Percentiles rank a stretch among this genome's conserved stretches.
Evolutionary conservation across 2,888 invertebrate genomes (phyloP).

Genomic region (Troglohyphantes excavatus): DNA sequence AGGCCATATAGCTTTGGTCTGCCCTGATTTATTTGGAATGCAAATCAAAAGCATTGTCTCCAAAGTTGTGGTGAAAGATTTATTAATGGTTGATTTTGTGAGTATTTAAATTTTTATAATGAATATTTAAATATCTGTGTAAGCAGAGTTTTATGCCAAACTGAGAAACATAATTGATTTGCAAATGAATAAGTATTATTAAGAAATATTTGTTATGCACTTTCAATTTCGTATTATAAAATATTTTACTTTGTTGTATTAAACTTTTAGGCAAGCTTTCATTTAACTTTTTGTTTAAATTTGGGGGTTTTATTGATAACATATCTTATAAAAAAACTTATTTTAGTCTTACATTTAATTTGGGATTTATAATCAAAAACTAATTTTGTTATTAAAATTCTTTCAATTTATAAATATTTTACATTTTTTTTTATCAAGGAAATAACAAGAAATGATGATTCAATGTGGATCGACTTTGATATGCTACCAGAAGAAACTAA

Average conservation of each 20-base stretch:
- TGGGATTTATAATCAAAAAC: neutral
- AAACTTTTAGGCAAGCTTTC: neutral
- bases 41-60: constrained; percentile 97
- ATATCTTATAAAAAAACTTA: neutral
- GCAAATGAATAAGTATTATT: no score
- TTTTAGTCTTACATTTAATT: neutral
- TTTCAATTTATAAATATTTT: neutral
- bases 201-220: no score
- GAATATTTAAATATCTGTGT: neutral
- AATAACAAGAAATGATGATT: constrained; percentile 83
- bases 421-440: constrained; percentile 83
- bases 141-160: no score
- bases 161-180: no score
- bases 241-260: neutral
- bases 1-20: constrained; percentile 96
- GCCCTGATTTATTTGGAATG: constrained; percentile 93
- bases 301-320: no score
- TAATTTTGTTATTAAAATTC: neutral
- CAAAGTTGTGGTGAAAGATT: constrained; percentile 95
- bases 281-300: neutral
- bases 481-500: constrained; percentile 93
- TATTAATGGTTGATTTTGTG: constrained; percentile 87
- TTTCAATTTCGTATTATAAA: no score
- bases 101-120: constrained; percentile 73
- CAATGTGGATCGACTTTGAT: constrained; percentile 93